Conservation (phyloP, 2,113 vertebrate species). For the Paracanthobrama guichenoti region DNA sequence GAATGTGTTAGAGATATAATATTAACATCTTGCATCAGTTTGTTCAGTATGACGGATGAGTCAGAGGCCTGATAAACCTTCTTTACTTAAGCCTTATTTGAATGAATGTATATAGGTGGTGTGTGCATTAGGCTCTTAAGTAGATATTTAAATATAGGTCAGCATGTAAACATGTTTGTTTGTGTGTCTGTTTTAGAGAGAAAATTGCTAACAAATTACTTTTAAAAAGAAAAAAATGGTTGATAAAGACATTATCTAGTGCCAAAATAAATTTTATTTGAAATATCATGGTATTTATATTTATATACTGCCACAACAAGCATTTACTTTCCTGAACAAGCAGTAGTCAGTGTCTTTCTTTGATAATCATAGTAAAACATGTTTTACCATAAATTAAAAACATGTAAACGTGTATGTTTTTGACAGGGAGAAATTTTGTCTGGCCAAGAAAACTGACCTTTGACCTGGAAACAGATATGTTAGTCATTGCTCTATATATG, state of each 20-base stretch:
- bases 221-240: not conserved
- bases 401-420: not conserved
- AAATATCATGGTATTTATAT: not conserved
- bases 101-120: not conserved
- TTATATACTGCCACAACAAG: not conserved
- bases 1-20: not conserved
- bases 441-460: slow-evolving; percentile 28
- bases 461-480: slow-evolving; percentile 22
- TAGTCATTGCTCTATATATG: slow-evolving; percentile 47
- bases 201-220: not conserved
- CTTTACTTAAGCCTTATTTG: not conserved
- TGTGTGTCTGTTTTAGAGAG: not conserved
- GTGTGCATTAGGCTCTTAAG: not conserved
- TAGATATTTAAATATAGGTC: not conserved
- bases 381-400: slow-evolving; percentile 26
- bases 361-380: not conserved
- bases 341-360: not conserved
- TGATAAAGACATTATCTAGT: not conserved
- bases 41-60: not conserved
- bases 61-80: not conserved
- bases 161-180: not conserved
- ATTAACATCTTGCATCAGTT: not conserved
- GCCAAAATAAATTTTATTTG: not conserved
- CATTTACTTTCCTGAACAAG: not conserved
- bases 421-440: not conserved